Evolutionary conservation across 2,113 vertebrate genomes (phyloP), one percentile per base, ranked within the genome.

Genomic region (Eupsittula cactorum): DNA sequence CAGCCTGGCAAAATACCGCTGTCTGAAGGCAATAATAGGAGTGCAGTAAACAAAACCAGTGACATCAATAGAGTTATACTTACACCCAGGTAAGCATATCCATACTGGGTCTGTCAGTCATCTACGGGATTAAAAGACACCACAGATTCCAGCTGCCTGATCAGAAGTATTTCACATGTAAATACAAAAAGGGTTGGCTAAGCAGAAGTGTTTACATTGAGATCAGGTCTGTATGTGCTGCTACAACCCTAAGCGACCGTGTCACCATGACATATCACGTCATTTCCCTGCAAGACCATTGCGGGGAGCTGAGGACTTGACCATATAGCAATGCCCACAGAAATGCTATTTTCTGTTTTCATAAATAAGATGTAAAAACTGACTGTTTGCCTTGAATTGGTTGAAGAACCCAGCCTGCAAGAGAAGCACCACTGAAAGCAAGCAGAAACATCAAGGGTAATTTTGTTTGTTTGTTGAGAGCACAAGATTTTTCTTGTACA

Each of bases 181-280:
- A n/a, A 27, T 21, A 42, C 24, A 55, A 17, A n/a, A 71, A 27
- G 24, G 14, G 53, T 4, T 77, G 74, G 60, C 50, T 67, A 5
- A 21, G 5, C 52, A 10, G 42, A 44, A 41, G 28, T 8, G 41
- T 13, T 14, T 67, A 27, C 2, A 1, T 3, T 77, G 60, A 50
- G 68, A 41, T 27, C 41, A 68, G 35, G n/a, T 37, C 76, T 71
- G 17, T 27, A 23, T 37, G 28, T 68, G 50, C 71, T 63, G 16
- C 68, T 77, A 18, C 33, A 82, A 3, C 41, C 23, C 15, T n/a
- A 33, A 85, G 39, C 13, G 33, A 19, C 28, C 21, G 44, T 25
- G 41, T 44, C 37, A 44, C 33, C 0, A 0, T 37, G 64, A 50
- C 21, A 29, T 65, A 59, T 19, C 41, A 13, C 0, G 2, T 52